Percentiles rank a stretch among this genome's conserved stretches.
These are phyloP conservation scores for Connochaetes taurinus DNA, from an alignment of 2,113 vertebrate species.

Conservation along the genomic window DNA sequence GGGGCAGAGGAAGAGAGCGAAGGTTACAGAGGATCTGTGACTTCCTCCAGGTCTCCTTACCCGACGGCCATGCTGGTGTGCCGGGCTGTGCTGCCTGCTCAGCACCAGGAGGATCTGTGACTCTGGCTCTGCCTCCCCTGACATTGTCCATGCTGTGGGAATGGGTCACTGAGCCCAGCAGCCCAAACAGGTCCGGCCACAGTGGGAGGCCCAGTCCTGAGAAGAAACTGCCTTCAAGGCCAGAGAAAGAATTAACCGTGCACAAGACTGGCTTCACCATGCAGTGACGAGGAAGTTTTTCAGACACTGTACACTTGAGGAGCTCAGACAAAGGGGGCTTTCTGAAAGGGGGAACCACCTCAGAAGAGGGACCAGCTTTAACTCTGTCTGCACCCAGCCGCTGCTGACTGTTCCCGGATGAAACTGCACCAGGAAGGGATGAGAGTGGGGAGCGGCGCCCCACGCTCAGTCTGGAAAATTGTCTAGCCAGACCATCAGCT, in stretches of 20 bases:
- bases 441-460: not conserved
- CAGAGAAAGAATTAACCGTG: not conserved
- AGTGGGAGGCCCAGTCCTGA: not conserved
- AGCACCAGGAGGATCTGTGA: not conserved
- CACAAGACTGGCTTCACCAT: not conserved
- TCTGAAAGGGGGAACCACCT: conserved; percentile 38
- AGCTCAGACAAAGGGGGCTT: conserved; percentile 56
- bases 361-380: conserved; percentile 1
- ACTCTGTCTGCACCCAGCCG: not conserved
- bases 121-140: not conserved
- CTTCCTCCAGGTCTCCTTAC: not conserved
- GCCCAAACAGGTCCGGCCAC: not conserved
- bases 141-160: not conserved
- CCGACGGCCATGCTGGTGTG: not conserved
- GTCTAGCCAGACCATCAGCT: accelerated
- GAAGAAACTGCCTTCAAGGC: not conserved
- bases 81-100: not conserved
- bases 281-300: not conserved
- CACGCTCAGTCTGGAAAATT: not conserved
- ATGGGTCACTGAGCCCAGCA: not conserved
- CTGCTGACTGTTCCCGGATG: not conserved
- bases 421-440: not conserved
- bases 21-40: not conserved
- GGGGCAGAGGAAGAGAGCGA: not conserved
- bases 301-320: conserved; percentile 3